Evolutionary conservation across 1,140 invertebrate species (phyloP).

Genomic region (Brachionus angularis): DNA sequence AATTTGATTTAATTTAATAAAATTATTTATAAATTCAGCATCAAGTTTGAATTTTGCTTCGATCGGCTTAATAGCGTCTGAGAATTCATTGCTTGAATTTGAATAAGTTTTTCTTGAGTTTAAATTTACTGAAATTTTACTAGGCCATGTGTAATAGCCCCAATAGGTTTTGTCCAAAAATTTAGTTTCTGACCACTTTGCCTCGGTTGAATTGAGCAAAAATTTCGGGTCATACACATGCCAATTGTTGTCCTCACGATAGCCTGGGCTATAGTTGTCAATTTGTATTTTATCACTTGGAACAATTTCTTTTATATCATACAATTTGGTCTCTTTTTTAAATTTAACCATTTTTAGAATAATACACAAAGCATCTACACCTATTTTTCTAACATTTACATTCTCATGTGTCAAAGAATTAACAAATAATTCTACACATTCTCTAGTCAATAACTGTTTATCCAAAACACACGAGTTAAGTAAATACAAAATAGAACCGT

Average conservation of each 20-base stretch:
- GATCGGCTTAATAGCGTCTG: conserved; percentile 56
- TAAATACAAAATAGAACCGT: conserved; percentile 20
- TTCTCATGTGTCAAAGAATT: conserved; percentile 38
- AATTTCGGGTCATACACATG: conserved; percentile 22
- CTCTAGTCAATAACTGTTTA: not conserved
- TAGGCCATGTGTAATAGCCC: conserved; percentile 79
- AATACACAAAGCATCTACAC: conserved; percentile 22
- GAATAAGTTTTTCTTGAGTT: not conserved
- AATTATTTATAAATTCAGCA: conserved; percentile 66
- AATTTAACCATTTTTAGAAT: conserved; percentile 36
- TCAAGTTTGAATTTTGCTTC: conserved; percentile 52
- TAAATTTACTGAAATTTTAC: conserved; percentile 54
- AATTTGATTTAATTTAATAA: conserved; percentile 71
- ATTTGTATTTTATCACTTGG: not conserved
- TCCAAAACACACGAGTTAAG: conserved; percentile 17
- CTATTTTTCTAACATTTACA: conserved; percentile 25
- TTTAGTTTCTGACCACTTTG: conserved; percentile 45
- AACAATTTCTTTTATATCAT: not conserved
- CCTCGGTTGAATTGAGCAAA: not conserved
- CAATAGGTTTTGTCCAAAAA: conserved; percentile 67
- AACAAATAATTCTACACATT: conserved; percentile 25
- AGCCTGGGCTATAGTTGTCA: not conserved
- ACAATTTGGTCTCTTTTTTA: not conserved
- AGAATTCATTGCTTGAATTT: conserved; percentile 61
- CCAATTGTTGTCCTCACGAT: conserved; percentile 29